Conservation (phyloP, 2,888 invertebrate genomes). For the Amiota mariae region DNA sequence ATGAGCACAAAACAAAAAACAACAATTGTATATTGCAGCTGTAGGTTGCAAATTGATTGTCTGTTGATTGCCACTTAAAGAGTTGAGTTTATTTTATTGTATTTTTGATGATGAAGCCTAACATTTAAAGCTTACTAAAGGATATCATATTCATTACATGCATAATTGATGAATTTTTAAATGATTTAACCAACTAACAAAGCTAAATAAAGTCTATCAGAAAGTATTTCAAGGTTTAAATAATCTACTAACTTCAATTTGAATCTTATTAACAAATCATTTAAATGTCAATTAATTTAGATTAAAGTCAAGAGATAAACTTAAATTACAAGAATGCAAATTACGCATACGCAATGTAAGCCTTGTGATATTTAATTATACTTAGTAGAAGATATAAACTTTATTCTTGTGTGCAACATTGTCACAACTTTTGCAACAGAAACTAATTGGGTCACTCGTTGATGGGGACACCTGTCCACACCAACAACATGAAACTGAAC, state of each 20-base stretch:
- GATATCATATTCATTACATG: too few relatives aligned
- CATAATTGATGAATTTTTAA: background rate
- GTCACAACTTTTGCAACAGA: slow-evolving; percentile 44
- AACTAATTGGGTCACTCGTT: slow-evolving; percentile 60
- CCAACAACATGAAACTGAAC: slow-evolving; percentile 1
- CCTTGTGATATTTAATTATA: slow-evolving; percentile 45
- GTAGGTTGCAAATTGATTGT: slow-evolving; percentile 52
- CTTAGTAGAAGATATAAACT: slow-evolving; percentile 47
- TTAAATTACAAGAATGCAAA: slow-evolving; percentile 7
- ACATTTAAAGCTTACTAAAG: too few relatives aligned
- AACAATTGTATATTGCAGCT: background rate
- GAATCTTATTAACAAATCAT: too few relatives aligned
- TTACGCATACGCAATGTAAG: slow-evolving; percentile 56
- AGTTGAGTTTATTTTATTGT: background rate
- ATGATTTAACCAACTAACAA: too few relatives aligned
- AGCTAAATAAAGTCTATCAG: too few relatives aligned
- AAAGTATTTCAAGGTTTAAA: too few relatives aligned
- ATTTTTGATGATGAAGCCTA: too few relatives aligned
- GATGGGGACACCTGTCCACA: slow-evolving; percentile 21
- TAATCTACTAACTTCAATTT: too few relatives aligned
- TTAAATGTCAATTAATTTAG: background rate
- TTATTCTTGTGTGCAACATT: slow-evolving; percentile 46
- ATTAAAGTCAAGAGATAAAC: slow-evolving; percentile 1
- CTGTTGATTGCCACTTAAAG: slow-evolving; percentile 62
- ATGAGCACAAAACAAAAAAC: slow-evolving; percentile 1